phyloP scores from a whole-genome alignment of 2,113 vertebrate species.

The Proterorhinus semilunaris region DNA sequence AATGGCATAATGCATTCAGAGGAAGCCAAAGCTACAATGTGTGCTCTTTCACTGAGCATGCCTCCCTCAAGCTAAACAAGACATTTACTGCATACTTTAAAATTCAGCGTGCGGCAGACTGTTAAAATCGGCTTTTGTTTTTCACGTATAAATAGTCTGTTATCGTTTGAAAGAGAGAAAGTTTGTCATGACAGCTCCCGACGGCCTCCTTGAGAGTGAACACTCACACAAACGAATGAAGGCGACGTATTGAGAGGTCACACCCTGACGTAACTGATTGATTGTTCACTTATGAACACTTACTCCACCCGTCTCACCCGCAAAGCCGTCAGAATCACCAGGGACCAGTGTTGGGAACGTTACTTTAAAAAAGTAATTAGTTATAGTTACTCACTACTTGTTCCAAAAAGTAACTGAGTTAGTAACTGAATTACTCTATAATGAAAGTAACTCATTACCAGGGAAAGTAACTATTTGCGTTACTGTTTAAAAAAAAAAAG shows the following conservation, averaged over 20 bases:
- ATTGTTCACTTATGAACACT: slow-evolving; percentile 48
- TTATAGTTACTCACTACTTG: no score
- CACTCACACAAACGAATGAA: slow-evolving; percentile 58
- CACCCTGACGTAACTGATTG: slow-evolving; percentile 49
- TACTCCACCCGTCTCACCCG: no score
- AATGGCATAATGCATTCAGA: slow-evolving; percentile 64
- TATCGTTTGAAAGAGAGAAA: slow-evolving; percentile 43
- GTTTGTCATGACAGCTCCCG: slow-evolving; percentile 51
- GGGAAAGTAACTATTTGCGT: no score
- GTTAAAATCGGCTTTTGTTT: slow-evolving; percentile 14
- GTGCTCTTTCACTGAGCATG: slow-evolving; percentile 47
- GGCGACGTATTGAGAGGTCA: slow-evolving; percentile 48
- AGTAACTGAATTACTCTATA: no score
- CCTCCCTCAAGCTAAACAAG: slow-evolving; percentile 21
- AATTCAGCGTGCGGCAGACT: neutral
- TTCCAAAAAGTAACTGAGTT: no score
- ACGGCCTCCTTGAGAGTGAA: slow-evolving; percentile 63
- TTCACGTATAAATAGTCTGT: slow-evolving; percentile 50
- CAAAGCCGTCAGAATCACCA: no score
- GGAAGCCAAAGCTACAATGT: slow-evolving; percentile 53
- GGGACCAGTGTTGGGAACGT: no score
- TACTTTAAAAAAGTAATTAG: no score
- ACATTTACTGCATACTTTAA: slow-evolving; percentile 33
- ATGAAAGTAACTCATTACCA: no score
- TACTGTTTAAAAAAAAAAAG: no score